Conservation (phyloP, 2,113 vertebrate species). For the Ellobius talpinus region DNA sequence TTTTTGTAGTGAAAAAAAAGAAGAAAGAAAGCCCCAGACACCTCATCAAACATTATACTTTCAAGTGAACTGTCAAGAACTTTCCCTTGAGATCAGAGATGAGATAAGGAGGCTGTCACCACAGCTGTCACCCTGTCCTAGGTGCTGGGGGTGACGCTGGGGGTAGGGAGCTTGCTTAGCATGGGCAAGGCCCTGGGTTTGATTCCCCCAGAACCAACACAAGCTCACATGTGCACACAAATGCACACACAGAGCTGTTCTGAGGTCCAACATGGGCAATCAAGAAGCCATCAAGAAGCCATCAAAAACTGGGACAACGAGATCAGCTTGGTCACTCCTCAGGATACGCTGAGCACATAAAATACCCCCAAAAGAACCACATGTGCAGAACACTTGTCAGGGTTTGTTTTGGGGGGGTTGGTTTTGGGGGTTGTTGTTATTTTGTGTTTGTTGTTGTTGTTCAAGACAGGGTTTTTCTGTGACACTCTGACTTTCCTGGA, state of each 20-base stretch:
- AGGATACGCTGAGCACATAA: not conserved
- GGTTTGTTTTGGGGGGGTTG: no score
- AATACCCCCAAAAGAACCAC: not conserved
- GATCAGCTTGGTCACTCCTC: not conserved
- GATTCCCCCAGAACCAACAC: not conserved
- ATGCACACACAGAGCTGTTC: not conserved
- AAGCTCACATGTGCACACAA: not conserved
- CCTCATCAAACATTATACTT: not conserved
- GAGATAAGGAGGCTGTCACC: not conserved
- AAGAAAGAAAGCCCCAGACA: not conserved
- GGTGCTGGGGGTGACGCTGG: not conserved
- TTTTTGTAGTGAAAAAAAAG: not conserved
- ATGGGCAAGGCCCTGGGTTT: not conserved
- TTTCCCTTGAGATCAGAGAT: slow-evolving; percentile 13
- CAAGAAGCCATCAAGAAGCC: no score
- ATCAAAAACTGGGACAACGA: not conserved
- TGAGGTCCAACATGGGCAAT: not conserved
- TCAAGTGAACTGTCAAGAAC: not conserved
- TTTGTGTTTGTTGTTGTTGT: not conserved
- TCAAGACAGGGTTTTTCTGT: not conserved
- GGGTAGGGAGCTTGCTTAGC: not conserved
- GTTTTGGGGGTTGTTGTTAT: not conserved
- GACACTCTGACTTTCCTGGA: not conserved
- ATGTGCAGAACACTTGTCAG: not conserved
- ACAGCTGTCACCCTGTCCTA: not conserved